These are phyloP conservation scores for Geotrypetes seraphini DNA, from an alignment of 2,797 vertebrate species.

Conservation along the genomic window DNA sequence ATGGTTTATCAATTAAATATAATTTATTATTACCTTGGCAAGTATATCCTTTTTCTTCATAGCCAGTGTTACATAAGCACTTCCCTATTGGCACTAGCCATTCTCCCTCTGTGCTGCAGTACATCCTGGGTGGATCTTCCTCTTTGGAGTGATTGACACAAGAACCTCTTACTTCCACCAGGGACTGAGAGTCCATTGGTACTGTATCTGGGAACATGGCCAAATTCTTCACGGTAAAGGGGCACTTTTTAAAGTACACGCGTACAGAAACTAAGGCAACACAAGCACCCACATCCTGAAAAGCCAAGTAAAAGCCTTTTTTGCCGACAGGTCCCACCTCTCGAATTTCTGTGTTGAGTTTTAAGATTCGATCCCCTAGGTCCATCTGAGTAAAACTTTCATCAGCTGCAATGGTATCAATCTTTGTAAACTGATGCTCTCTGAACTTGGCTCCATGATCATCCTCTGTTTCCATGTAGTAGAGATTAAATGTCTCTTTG, in stretches of 20 bases:
- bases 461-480: slow-evolving; percentile 88
- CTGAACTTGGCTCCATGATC: slow-evolving; percentile 84
- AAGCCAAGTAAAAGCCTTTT: slow-evolving; percentile 93
- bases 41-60: slow-evolving; percentile 76
- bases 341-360: slow-evolving; percentile 92
- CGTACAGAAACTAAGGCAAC: slow-evolving; percentile 92
- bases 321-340: slow-evolving; percentile 87
- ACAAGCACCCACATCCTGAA: slow-evolving; percentile 93
- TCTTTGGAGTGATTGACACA: slow-evolving; percentile 96
- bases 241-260: slow-evolving; percentile 97
- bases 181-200: slow-evolving; percentile 88
- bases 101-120: slow-evolving; percentile 95
- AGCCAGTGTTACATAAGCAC: slow-evolving; percentile 86
- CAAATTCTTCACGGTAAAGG: slow-evolving; percentile 84
- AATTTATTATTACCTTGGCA: slow-evolving; percentile 82
- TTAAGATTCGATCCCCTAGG: slow-evolving; percentile 92
- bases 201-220: slow-evolving; percentile 94
- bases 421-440: slow-evolving; percentile 89
- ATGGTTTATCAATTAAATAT: too few relatives aligned
- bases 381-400: slow-evolving; percentile 98
- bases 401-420: slow-evolving; percentile 93
- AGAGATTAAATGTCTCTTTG: slow-evolving; percentile 95
- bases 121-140: slow-evolving; percentile 92
- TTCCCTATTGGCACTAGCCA: slow-evolving; percentile 97
- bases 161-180: slow-evolving; percentile 91